A percentile compares a stretch with the other conserved stretches of the same genome.
phyloP scores from a whole-genome alignment of 1,140 invertebrate species.

The Euborellia annulipes region DNA sequence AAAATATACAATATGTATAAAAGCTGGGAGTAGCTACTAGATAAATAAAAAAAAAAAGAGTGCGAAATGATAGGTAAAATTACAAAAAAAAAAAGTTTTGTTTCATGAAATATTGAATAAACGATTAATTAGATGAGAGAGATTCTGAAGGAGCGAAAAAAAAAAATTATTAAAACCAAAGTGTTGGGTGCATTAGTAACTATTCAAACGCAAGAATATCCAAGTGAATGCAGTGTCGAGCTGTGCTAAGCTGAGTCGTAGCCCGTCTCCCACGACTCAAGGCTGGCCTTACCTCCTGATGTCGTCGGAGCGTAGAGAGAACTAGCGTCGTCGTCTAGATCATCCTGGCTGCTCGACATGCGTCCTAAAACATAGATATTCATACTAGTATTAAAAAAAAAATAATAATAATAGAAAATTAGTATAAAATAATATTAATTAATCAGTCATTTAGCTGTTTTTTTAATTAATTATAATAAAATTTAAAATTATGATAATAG shows the following conservation, averaged over 20 bases:
- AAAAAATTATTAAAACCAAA: conserved; percentile 19
- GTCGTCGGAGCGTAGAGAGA: conserved; percentile 39
- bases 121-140: too few relatives aligned
- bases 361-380: conserved; percentile 37
- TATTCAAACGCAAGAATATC: conserved; percentile 25
- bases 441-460: too few relatives aligned
- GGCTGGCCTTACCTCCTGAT: conserved; percentile 40
- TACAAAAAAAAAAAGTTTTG: too few relatives aligned
- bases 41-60: too few relatives aligned
- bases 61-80: too few relatives aligned
- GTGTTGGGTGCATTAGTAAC: conserved; percentile 25
- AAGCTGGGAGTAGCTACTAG: too few relatives aligned
- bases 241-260: conserved; percentile 6
- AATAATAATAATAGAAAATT: too few relatives aligned
- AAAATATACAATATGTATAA: too few relatives aligned
- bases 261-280: conserved; percentile 28
- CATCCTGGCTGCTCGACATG: conserved; percentile 68
- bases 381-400: conserved; percentile 2
- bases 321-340: conserved; percentile 61
- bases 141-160: conserved; percentile 12
- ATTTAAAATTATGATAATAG: too few relatives aligned
- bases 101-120: too few relatives aligned
- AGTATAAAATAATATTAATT: too few relatives aligned
- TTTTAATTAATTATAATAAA: too few relatives aligned
- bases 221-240: conserved; percentile 15